Conservation (phyloP, 1,140 invertebrate species). For the Drosophila mayri region DNA sequence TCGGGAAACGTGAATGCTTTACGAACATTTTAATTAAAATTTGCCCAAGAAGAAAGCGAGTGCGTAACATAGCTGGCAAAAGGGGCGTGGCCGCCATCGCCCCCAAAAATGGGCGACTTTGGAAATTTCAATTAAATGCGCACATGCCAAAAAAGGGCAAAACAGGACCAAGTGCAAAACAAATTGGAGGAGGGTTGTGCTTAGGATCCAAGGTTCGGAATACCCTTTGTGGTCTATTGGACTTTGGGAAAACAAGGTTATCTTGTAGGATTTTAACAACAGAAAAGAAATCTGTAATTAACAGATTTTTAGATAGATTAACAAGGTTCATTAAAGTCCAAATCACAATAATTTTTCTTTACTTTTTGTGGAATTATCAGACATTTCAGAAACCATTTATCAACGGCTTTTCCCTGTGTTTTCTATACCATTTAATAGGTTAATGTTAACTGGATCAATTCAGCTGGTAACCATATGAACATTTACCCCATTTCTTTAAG, state of each 20-base stretch:
- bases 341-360: not conserved
- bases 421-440: no score
- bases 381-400: not conserved
- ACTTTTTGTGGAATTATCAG: no score
- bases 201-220: not conserved
- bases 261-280: not conserved
- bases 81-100: conserved; percentile 33
- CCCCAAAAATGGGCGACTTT: conserved; percentile 58
- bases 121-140: conserved; percentile 82
- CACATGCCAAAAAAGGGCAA: conserved; percentile 70
- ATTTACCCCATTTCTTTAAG: not conserved
- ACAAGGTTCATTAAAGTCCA: not conserved
- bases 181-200: conserved; percentile 24
- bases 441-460: not conserved
- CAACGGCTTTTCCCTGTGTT: not conserved
- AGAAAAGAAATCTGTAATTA: not conserved
- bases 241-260: not conserved
- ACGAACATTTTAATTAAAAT: conserved; percentile 82
- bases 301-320: not conserved
- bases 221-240: conserved; percentile 5
- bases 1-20: conserved; percentile 53
- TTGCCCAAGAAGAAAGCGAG: conserved; percentile 58
- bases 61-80: conserved; percentile 52
- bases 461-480: not conserved
- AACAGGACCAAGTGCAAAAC: conserved; percentile 27